Conservation (phyloP, 2,113 vertebrate species). For the Oxyruncus cristatus region DNA sequence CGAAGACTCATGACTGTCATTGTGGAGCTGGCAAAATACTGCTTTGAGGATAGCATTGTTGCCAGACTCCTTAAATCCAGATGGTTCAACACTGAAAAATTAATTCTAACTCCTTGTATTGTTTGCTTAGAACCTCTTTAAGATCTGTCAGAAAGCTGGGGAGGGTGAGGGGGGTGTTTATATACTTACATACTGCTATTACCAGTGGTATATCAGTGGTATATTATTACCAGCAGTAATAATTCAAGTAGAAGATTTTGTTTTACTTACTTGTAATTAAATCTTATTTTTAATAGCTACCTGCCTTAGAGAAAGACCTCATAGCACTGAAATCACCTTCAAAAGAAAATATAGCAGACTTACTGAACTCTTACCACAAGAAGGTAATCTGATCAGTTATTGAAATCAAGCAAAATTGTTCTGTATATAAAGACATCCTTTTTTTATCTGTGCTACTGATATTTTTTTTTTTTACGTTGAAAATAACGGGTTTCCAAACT, state of each 20-base stretch:
- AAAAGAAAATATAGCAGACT: constrained; percentile 74
- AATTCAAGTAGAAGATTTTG: background rate
- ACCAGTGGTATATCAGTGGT: background rate
- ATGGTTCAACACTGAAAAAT: background rate
- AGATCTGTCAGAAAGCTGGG: background rate
- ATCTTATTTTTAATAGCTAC: constrained; percentile 72
- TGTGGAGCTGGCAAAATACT: background rate
- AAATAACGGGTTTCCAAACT: background rate
- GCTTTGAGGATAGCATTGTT: background rate
- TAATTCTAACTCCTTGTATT: background rate
- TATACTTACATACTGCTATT: background rate
- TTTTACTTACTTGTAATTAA: background rate
- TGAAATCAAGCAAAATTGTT: background rate
- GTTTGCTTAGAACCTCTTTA: background rate
- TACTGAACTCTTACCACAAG: constrained; percentile 83
- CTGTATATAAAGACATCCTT: background rate
- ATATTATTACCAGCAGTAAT: background rate
- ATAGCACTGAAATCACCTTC: constrained; percentile 84
- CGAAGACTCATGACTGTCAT: background rate
- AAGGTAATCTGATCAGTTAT: constrained; percentile 75
- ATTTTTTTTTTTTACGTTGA: background rate
- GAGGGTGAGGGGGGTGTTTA: background rate
- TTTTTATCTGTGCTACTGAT: background rate
- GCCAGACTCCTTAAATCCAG: background rate
- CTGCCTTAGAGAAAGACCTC: constrained; percentile 86